Evolutionary conservation across 2,888 invertebrate species (phyloP).

Genomic region (Cheilosia urbana): DNA sequence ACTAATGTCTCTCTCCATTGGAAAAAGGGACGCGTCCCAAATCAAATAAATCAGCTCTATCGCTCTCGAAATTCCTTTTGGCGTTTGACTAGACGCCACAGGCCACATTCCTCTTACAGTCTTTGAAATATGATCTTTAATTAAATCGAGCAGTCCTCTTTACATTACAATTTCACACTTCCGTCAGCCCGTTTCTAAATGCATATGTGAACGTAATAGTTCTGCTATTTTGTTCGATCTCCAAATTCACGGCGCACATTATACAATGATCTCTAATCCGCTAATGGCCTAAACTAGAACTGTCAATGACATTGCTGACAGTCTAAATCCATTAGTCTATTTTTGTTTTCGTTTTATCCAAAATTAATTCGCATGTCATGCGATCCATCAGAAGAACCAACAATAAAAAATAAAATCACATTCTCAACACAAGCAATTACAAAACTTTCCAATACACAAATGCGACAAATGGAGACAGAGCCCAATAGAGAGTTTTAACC

Average conservation of each 20-base stretch:
- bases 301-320: slow-evolving; percentile 32
- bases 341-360: slow-evolving; percentile 33
- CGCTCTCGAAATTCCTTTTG: too few species aligned
- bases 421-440: slow-evolving; percentile 45
- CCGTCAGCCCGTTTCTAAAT: not conserved
- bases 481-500: slow-evolving; percentile 8
- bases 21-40: too few species aligned
- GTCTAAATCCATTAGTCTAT: slow-evolving; percentile 46
- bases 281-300: slow-evolving; percentile 12
- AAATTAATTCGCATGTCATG: slow-evolving; percentile 52
- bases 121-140: too few species aligned
- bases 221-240: not conserved
- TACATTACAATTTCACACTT: not conserved
- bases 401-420: not conserved
- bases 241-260: not conserved
- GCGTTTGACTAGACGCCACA: too few species aligned
- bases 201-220: too few species aligned
- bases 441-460: slow-evolving; percentile 46
- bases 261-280: not conserved
- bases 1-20: too few species aligned
- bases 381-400: slow-evolving; percentile 12
- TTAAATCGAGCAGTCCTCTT: too few species aligned
- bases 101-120: too few species aligned
- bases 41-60: too few species aligned
- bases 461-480: not conserved